Conservation (phyloP, 1,140 invertebrate species). For the Chlorops oryzae region DNA sequence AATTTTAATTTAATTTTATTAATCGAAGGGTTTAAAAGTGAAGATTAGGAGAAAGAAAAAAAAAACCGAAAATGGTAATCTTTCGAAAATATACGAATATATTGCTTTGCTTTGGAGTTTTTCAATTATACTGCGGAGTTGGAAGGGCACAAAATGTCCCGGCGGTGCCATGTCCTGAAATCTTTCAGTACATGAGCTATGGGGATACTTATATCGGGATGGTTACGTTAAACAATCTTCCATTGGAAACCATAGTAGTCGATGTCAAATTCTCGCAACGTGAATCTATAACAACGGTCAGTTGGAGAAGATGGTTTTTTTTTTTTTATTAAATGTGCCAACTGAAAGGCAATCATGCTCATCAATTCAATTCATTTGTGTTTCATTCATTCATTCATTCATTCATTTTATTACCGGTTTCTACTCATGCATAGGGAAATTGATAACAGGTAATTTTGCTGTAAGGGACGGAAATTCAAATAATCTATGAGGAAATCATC, state of each 20-base stretch:
- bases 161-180: conserved; percentile 6
- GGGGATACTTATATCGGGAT: conserved; percentile 5
- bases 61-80: too few species aligned
- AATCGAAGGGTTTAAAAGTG: too few species aligned
- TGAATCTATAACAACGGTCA: conserved; percentile 9
- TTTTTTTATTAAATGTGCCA: neutral
- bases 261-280: conserved; percentile 8
- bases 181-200: conserved; percentile 9
- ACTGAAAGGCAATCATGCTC: neutral
- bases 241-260: neutral
- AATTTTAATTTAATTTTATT: too few species aligned
- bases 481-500: too few species aligned
- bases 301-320: neutral
- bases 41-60: too few species aligned
- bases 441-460: too few species aligned
- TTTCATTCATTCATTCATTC: neutral
- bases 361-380: neutral
- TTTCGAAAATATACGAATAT: too few species aligned
- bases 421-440: too few species aligned
- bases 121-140: too few species aligned
- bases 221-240: conserved; percentile 2
- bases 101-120: too few species aligned
- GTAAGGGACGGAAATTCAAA: too few species aligned
- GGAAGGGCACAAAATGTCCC: conserved; percentile 8
- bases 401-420: neutral